Evolutionary conservation across 2,113 vertebrate species (phyloP).

Genomic region (Hyla sarda): DNA sequence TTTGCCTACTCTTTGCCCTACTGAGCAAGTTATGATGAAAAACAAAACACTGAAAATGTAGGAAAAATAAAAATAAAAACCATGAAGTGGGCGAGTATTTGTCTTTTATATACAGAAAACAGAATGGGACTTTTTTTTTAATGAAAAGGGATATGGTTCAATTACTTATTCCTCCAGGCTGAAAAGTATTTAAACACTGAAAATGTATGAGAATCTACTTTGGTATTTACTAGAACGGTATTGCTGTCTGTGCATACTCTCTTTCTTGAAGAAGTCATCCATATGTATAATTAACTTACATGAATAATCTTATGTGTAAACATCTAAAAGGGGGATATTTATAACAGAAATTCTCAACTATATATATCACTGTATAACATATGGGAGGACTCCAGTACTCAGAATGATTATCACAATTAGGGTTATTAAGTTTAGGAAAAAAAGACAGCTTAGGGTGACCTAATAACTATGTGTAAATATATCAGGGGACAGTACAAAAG

Average conservation of each 20-base stretch:
- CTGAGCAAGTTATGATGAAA: constrained; percentile 26
- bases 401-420: too few relatives aligned
- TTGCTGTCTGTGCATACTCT: constrained; percentile 28
- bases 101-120: constrained; percentile 43
- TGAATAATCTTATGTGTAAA: neutral
- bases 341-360: neutral
- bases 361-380: neutral
- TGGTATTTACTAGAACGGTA: constrained; percentile 69
- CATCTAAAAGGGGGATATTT: neutral
- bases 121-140: constrained; percentile 33
- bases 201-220: constrained; percentile 66
- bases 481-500: too few relatives aligned
- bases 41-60: neutral
- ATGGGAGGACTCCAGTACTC: too few relatives aligned
- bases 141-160: constrained; percentile 69
- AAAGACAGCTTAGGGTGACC: too few relatives aligned
- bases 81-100: constrained; percentile 35
- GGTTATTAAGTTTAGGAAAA: too few relatives aligned
- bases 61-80: constrained; percentile 3
- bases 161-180: constrained; percentile 66
- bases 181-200: constrained; percentile 67
- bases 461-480: too few relatives aligned
- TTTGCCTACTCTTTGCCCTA: constrained; percentile 36
- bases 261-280: constrained; percentile 38
- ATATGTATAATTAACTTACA: constrained; percentile 4